Evolutionary conservation across 2,888 invertebrate genomes (phyloP).

Genomic region (Lymantria monacha): DNA sequence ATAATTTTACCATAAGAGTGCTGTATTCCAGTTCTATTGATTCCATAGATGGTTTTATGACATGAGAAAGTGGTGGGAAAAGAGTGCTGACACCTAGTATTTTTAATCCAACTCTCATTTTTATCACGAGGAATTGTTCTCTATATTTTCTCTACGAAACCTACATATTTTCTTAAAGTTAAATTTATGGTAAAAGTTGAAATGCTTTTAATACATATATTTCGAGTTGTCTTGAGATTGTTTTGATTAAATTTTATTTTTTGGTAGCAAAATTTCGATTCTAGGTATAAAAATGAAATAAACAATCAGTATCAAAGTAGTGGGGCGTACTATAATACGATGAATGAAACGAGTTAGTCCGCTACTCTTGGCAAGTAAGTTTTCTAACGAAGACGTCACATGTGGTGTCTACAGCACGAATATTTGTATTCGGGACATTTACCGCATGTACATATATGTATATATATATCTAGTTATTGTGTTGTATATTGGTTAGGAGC

Average conservation of each 20-base stretch:
- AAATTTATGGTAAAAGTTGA: background rate
- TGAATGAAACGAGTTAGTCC: conserved; percentile 64
- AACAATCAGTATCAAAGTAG: conserved; percentile 35
- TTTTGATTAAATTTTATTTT: background rate
- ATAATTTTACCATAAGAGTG: too few species aligned
- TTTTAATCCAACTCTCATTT: too few species aligned
- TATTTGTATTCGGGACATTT: conserved; percentile 45
- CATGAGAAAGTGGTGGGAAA: too few species aligned
- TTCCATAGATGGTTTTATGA: too few species aligned
- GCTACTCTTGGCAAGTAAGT: conserved; percentile 57
- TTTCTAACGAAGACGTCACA: conserved; percentile 64
- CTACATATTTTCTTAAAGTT: background rate
- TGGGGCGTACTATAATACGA: conserved; percentile 42
- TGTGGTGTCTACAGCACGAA: conserved; percentile 49
- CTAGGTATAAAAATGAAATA: background rate
- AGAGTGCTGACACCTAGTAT: too few species aligned
- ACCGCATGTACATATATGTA: conserved; percentile 13
- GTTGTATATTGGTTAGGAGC: background rate
- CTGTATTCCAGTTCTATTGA: too few species aligned
- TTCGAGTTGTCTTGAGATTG: background rate
- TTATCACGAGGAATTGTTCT: too few species aligned
- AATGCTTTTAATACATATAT: too few species aligned
- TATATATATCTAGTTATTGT: background rate
- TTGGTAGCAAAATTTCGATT: background rate
- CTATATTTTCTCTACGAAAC: background rate